Evolutionary conservation across 2,797 vertebrate species (phyloP), one percentile per base, ranked within the genome.

Genomic region (Typhlichthys subterraneus): DNA sequence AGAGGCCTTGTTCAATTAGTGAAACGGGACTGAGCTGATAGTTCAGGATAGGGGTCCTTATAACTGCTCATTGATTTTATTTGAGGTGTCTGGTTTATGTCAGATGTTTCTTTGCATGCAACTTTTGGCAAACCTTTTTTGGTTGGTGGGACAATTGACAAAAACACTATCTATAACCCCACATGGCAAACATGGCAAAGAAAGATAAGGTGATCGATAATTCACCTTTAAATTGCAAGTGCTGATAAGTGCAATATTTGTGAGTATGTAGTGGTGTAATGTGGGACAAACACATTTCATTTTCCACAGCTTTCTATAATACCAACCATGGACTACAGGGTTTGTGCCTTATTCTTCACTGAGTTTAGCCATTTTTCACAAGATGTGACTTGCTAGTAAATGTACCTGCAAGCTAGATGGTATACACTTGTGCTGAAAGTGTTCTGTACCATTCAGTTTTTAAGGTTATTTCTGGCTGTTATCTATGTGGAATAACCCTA

Each of bases 231-330:
- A 42, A 42, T 42, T 42, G 64, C 59, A 59, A 53, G 53, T 65
- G 77, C 70, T 66, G 19, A 69, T 61, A 76, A 69, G 80, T 84
- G 82, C 84, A 83, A 85, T 81, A 81, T 76, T 42, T 48, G 29
- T 57, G 15, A 57, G 33, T 45, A 8, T 70, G 45, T 29, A 29
- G 23, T 29, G 23, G 23, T 14, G 33, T 48, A 17, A 48, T 56
- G 42, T 65, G 48, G 52, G 50, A 19, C n/a, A 65, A 49, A 33
- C 63, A 55, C 50, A 54, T 69, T n/a, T 66, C 15, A 33, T 57
- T 45, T 73, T 53, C 73, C 38, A 12, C 52, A 53, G 23, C 17
- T 31, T 9, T 61, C 66, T 61, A 0, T 52, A 51, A 17, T 47
- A 50, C 48, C 63, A 72, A 62, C 59, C 33, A 8, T 33, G 57